Percentiles rank a stretch among this genome's conserved stretches.
phyloP scores from a whole-genome alignment of 2,888 invertebrate genomes.

The Aethes cnicana region DNA sequence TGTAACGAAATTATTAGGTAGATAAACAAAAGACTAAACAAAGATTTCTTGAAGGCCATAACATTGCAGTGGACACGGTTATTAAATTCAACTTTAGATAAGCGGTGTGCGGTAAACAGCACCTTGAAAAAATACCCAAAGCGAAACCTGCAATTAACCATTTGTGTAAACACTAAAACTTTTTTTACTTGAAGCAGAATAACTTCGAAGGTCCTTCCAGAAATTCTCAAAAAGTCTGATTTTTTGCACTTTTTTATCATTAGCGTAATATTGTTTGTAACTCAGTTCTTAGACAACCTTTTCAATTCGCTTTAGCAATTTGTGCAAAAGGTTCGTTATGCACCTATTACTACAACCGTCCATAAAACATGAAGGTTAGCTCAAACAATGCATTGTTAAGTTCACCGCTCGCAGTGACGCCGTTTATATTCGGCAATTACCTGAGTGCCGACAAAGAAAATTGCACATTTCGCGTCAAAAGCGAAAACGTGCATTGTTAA shows the following conservation, averaged over 20 bases:
- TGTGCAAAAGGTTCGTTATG: conserved; percentile 62
- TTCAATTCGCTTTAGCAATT: conserved; percentile 59
- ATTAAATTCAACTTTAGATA: not conserved
- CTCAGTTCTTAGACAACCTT: conserved; percentile 37
- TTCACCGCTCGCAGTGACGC: conserved; percentile 31
- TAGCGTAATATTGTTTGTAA: conserved; percentile 21
- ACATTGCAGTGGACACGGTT: no score
- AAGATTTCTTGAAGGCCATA: no score
- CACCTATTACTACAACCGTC: conserved; percentile 49
- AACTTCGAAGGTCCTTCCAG: conserved; percentile 36
- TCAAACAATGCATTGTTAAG: conserved; percentile 42
- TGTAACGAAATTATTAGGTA: no score
- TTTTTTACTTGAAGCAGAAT: conserved; percentile 31
- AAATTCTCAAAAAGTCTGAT: not conserved
- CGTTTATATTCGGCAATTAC: conserved; percentile 47
- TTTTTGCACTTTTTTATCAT: conserved; percentile 33
- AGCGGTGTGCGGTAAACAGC: not conserved
- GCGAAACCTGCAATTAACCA: conserved; percentile 2
- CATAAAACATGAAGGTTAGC: conserved; percentile 57
- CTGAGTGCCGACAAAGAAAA: conserved; percentile 51
- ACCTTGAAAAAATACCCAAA: not conserved
- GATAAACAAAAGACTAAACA: no score
- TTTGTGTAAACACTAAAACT: conserved; percentile 6
- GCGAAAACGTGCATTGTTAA: conserved; percentile 48
- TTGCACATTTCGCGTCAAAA: conserved; percentile 58